Evolutionary conservation across 1,140 invertebrate species (phyloP), one percentile per base, ranked within the genome.

Genomic region (Pectinophora gossypiella): DNA sequence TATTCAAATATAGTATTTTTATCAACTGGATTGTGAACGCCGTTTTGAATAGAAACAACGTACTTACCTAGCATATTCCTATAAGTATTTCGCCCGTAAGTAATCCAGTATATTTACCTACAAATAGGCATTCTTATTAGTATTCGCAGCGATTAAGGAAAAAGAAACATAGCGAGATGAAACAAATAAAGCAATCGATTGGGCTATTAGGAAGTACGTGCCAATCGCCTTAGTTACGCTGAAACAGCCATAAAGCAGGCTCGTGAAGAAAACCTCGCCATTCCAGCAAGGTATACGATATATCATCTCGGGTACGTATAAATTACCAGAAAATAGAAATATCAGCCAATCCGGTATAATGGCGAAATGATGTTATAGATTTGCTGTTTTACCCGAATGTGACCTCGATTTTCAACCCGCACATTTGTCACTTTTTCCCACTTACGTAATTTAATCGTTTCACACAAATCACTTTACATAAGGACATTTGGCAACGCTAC

Each of bases 171-270:
- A n/a, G n/a, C n/a, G n/a, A 44, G 20, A 44, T 19, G 18, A 20
- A 13, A 32, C 27, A 32, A 21, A 50, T 54, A 57, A 45, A 54
- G 47, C 55, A 58, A 62, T 64, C 54, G 59, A 64, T 68, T 51
- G 20, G 51, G 58, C 53, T 51, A 55, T 64, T 61, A 64, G 32
- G 42, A 9, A 36, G 42, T 61, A 64, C 56, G 64, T 68, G 61
- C 60, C 60, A 59, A 63, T 61, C 55, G 55, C 58, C 53, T 51
- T 49, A 61, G 45, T 54, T 38, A 22, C 32, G 60, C 59, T 56
- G 53, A 63, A 63, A 59, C 57, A 67, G 54, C 48, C 45, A 60
- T 63, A 66, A 66, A 66, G 54, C 42, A 66, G 48, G 36, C 16
- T 51, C 27, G 27, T 32, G 27, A 32, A 32, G 9, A 32, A 32